phyloP scores from a whole-genome alignment of 2,113 vertebrate genomes.

The Gavia stellata region DNA sequence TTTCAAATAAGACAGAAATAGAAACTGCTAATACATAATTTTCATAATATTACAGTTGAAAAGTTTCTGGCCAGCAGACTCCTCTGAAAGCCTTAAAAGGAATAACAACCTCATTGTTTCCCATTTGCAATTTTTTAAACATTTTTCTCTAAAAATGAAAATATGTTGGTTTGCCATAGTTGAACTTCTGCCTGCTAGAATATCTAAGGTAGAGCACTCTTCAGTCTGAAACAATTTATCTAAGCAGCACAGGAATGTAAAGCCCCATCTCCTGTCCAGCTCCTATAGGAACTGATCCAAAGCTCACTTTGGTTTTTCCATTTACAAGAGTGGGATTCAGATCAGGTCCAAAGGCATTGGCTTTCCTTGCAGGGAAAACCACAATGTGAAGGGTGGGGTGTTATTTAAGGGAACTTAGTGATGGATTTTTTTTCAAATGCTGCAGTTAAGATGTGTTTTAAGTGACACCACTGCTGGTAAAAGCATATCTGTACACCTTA shows the following conservation, averaged over 20 bases:
- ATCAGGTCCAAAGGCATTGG: background rate
- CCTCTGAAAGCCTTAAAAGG: background rate
- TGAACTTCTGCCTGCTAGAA: background rate
- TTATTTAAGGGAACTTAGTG: background rate
- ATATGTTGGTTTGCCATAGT: background rate
- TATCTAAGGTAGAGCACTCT: background rate
- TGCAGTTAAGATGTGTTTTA: background rate
- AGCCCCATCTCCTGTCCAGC: background rate
- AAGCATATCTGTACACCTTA: background rate
- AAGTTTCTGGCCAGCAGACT: background rate
- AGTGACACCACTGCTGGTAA: background rate
- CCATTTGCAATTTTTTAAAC: background rate
- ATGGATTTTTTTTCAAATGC: conserved; percentile 14
- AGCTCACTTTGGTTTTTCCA: conserved; percentile 39
- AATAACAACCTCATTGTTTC: background rate
- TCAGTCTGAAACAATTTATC: background rate
- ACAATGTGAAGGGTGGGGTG: conserved; percentile 13
- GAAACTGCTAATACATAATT: background rate
- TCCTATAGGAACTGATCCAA: conserved; percentile 1
- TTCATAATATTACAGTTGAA: background rate
- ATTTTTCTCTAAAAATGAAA: background rate
- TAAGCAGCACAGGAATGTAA: background rate
- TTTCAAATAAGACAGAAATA: background rate
- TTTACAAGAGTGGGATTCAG: background rate
- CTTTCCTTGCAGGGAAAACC: conserved; percentile 7